A percentile compares a stretch with the other conserved stretches of the same genome.
Evolutionary conservation across 2,888 invertebrate species (phyloP).

Genomic region (Synergus laeviventris): DNA sequence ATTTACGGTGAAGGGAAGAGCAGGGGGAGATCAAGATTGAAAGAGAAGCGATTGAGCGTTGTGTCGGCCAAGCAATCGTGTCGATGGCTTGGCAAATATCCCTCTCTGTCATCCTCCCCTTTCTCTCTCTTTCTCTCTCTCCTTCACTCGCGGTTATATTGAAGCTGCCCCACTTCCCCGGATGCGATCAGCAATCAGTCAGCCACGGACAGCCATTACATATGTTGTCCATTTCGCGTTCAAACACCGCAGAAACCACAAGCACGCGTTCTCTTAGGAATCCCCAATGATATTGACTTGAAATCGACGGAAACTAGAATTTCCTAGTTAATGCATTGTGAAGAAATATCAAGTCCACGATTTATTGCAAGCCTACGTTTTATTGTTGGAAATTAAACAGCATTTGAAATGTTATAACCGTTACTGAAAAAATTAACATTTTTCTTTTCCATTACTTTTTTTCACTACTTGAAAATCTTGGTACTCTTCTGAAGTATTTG

Average conservation of each 20-base stretch:
- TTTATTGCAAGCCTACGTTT: neutral
- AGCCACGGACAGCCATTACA: conserved; percentile 71
- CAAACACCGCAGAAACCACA: conserved; percentile 67
- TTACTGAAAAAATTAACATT: too few species aligned
- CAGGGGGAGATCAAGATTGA: conserved; percentile 42
- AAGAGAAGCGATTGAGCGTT: conserved; percentile 63
- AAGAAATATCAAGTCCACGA: neutral
- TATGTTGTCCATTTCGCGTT: conserved; percentile 74
- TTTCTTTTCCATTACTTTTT: too few species aligned
- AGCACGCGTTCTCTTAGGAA: conserved; percentile 48
- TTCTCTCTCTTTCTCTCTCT: conserved; percentile 33
- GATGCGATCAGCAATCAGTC: conserved; percentile 67
- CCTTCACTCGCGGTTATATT: conserved; percentile 36
- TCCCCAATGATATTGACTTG: conserved; percentile 48
- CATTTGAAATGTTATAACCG: too few species aligned
- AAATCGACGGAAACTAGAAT: conserved; percentile 16
- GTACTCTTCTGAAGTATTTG: too few species aligned
- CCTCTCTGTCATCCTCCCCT: conserved; percentile 51
- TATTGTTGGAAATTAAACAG: too few species aligned
- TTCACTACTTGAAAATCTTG: too few species aligned
- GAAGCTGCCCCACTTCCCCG: conserved; percentile 35
- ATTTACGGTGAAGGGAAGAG: conserved; percentile 30
- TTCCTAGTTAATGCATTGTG: conserved; percentile 35
- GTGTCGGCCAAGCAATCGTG: conserved; percentile 68
- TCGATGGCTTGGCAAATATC: conserved; percentile 72